Percentiles rank a stretch among this genome's conserved stretches.
Conservation (phyloP, 2,113 vertebrate species). For the Hemicordylus capensis region DNA sequence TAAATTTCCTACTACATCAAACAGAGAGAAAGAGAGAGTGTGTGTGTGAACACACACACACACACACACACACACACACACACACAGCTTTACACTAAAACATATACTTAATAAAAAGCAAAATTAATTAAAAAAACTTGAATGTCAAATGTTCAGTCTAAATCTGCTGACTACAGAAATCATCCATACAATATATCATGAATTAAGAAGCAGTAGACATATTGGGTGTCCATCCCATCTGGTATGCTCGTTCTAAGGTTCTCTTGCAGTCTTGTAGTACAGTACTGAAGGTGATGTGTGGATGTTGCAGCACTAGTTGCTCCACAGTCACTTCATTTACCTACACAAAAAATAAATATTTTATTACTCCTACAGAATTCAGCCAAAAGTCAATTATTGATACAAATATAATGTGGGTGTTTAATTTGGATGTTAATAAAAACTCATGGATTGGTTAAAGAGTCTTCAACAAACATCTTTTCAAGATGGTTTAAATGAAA, state of each 20-base stretch:
- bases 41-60: too few species aligned
- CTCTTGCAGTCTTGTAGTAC: conserved; percentile 99
- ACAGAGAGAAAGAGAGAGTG: too few species aligned
- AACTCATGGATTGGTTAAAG: background rate
- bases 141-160: conserved; percentile 37
- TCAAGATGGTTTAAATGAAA: background rate
- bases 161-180: conserved; percentile 47
- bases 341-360: conserved; percentile 74
- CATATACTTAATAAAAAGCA: conserved; percentile 33
- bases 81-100: conserved; percentile 21
- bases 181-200: conserved; percentile 1
- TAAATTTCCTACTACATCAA: conserved; percentile 35
- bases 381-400: background rate
- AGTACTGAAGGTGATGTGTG: conserved; percentile 97
- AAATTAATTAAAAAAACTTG: conserved; percentile 40
- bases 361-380: background rate
- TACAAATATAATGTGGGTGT: background rate
- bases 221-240: conserved; percentile 98
- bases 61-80: background rate
- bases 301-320: conserved; percentile 94
- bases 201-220: conserved; percentile 88
- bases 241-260: conserved; percentile 96
- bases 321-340: conserved; percentile 97
- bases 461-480: background rate
- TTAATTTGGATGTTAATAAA: background rate